A percentile compares a stretch with the other conserved stretches of the same genome.
Conservation (phyloP, 2,797 vertebrate species). For the Galaxias olidus region DNA sequence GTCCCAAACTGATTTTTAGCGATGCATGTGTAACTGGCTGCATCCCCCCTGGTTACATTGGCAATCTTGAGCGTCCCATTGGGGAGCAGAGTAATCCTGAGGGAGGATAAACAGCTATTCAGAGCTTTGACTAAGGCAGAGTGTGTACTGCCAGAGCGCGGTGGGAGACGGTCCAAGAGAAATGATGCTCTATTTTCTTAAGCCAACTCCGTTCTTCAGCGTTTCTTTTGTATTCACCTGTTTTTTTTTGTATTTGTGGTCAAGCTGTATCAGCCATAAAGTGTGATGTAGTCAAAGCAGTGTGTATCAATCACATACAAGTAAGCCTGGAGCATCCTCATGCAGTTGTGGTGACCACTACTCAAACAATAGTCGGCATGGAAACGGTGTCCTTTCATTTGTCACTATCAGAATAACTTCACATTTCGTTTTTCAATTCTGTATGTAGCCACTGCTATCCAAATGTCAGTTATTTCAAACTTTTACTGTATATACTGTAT, state of each 20-base stretch:
- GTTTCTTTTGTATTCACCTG: no score
- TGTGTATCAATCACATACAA: no score
- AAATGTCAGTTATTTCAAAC: background rate
- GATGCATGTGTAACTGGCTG: constrained; percentile 85
- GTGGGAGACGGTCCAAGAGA: background rate
- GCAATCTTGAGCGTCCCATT: constrained; percentile 87
- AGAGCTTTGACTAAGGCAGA: constrained; percentile 6
- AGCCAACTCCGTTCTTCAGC: background rate
- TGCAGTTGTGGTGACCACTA: no score
- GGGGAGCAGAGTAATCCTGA: constrained; percentile 76
- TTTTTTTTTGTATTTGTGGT: no score
- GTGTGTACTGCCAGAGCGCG: background rate
- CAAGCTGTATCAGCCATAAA: no score
- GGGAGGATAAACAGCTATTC: constrained; percentile 28
- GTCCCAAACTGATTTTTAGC: constrained; percentile 92
- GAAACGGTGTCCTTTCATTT: constrained; percentile 15
- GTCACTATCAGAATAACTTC: constrained; percentile 8
- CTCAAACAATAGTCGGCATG: background rate
- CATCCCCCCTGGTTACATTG: constrained; percentile 86
- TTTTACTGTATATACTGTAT: no score
- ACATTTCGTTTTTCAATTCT: constrained; percentile 15
- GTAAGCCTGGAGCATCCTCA: no score
- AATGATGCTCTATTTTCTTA: constrained; percentile 3
- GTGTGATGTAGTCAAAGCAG: no score
- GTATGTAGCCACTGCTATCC: background rate